phyloP scores from a whole-genome alignment of 2,888 invertebrate genomes.

The Melanostoma mellinum region DNA sequence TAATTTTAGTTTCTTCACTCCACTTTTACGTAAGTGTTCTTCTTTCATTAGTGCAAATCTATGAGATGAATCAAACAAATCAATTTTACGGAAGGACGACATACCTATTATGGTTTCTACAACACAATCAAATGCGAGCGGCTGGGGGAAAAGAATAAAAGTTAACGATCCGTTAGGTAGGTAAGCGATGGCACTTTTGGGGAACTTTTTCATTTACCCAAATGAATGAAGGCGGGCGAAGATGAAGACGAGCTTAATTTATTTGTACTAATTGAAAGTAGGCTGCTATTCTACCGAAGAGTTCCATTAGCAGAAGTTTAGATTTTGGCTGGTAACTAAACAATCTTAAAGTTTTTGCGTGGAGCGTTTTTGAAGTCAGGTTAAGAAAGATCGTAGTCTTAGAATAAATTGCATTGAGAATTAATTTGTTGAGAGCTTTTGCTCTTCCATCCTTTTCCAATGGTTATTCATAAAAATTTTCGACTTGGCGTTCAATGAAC shows the following conservation, averaged over 20 bases:
- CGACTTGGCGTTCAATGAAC: no score
- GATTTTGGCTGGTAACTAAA: no score
- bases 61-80: conserved; percentile 47
- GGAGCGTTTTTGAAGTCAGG: no score
- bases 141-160: conserved; percentile 10
- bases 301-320: no score
- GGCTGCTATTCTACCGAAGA: no score
- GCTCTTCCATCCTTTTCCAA: no score
- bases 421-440: no score
- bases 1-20: conserved; percentile 51
- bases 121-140: neutral
- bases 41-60: conserved; percentile 30
- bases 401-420: no score
- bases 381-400: no score
- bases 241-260: conserved; percentile 27
- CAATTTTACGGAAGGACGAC: conserved; percentile 40
- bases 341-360: no score
- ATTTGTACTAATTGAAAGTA: conserved; percentile 16
- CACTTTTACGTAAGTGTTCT: conserved; percentile 30
- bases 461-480: no score
- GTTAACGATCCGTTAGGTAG: conserved; percentile 35
- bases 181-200: neutral
- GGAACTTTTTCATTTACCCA: conserved; percentile 39
- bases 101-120: conserved; percentile 2
- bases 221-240: conserved; percentile 15